A percentile compares a stretch with the other conserved stretches of the same genome.
Conservation (phyloP, 1,140 invertebrate species). For the Micrasema minimum region DNA sequence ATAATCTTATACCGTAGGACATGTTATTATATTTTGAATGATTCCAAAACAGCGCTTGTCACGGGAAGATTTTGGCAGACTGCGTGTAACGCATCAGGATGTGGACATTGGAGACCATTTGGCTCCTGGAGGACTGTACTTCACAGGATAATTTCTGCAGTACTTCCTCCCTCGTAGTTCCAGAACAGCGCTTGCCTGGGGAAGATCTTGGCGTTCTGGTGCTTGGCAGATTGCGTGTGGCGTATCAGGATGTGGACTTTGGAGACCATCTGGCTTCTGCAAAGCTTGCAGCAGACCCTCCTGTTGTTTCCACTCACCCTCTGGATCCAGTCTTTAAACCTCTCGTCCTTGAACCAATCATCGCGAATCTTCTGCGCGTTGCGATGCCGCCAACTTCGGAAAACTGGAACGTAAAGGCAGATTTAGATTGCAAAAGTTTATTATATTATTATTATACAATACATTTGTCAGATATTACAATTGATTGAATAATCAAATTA, state of each 20-base stretch:
- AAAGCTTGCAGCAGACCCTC: slow-evolving; percentile 19
- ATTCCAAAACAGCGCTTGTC: neutral
- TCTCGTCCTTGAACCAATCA: slow-evolving; percentile 21
- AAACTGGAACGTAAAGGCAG: slow-evolving; percentile 5
- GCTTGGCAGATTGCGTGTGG: slow-evolving; percentile 24
- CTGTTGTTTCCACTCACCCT: slow-evolving; percentile 18
- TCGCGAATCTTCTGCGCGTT: slow-evolving; percentile 21
- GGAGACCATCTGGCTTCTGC: slow-evolving; percentile 19
- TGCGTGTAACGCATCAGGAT: slow-evolving; percentile 24
- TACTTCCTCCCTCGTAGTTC: too few relatives aligned
- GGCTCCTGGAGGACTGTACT: too few relatives aligned
- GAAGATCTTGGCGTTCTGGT: slow-evolving; percentile 8
- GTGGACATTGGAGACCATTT: slow-evolving; percentile 31
- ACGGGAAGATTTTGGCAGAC: slow-evolving; percentile 5
- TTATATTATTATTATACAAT: too few relatives aligned
- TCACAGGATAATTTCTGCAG: too few relatives aligned
- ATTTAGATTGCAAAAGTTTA: too few relatives aligned
- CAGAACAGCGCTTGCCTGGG: neutral
- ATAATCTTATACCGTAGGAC: too few relatives aligned
- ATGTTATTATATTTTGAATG: too few relatives aligned
- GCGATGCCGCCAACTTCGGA: neutral
- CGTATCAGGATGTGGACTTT: slow-evolving; percentile 31
- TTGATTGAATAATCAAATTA: too few relatives aligned
- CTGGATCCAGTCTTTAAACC: slow-evolving; percentile 32
- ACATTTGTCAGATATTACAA: too few relatives aligned